Evolutionary conservation across 2,113 vertebrate species (phyloP).

Genomic region (Caranx melampygus): DNA sequence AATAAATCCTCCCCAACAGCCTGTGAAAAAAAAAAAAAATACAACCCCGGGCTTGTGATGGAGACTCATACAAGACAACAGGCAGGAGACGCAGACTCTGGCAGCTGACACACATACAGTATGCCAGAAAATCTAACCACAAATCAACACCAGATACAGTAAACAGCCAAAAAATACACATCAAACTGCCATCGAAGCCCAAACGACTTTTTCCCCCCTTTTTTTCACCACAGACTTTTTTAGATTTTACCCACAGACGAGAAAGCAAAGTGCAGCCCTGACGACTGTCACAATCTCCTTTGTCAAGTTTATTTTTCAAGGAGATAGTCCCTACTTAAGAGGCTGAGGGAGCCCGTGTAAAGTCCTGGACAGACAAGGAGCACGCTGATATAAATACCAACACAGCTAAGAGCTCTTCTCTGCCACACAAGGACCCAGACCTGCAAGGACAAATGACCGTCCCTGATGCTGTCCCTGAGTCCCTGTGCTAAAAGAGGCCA

Average conservation of each 20-base stretch:
- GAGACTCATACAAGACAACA: constrained; percentile 72
- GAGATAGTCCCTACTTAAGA: constrained; percentile 70
- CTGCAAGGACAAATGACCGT: constrained; percentile 78
- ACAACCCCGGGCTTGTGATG: constrained; percentile 73
- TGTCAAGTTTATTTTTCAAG: constrained; percentile 76
- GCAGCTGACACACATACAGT: constrained; percentile 68
- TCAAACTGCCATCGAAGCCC: constrained; percentile 59
- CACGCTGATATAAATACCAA: constrained; percentile 78
- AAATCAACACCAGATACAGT: constrained; percentile 67
- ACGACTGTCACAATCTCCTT: constrained; percentile 61
- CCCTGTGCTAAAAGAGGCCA: constrained; percentile 69
- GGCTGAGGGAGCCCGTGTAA: constrained; percentile 59
- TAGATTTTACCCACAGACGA: constrained; percentile 55
- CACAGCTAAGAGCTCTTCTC: constrained; percentile 67
- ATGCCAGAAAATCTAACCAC: constrained; percentile 58
- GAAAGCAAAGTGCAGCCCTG: constrained; percentile 57
- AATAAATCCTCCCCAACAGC: constrained; percentile 81
- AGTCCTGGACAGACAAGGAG: constrained; percentile 65
- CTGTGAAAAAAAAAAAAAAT: constrained; percentile 73
- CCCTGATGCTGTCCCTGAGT: constrained; percentile 68
- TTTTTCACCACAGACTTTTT: constrained; percentile 34
- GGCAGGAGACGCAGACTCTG: constrained; percentile 58
- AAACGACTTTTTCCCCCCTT: constrained; percentile 35
- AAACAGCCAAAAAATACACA: constrained; percentile 67
- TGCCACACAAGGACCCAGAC: constrained; percentile 70